Evolutionary conservation across 2,888 invertebrate species (phyloP), one percentile per base, ranked within the genome.

Genomic region (Scaptomyza tumidula): DNA sequence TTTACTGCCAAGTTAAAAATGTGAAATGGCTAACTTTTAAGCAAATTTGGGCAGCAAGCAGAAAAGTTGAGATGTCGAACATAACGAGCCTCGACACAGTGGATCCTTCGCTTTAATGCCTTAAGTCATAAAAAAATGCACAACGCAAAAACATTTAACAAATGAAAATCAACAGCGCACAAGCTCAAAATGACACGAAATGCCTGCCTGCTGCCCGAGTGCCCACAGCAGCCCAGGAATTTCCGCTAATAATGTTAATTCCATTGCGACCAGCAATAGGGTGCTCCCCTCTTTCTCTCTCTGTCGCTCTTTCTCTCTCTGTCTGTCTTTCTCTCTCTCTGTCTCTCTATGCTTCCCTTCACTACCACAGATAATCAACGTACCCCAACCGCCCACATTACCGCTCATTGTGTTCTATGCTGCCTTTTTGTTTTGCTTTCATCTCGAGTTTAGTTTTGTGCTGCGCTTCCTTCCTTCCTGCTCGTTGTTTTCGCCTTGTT

Each of bases 191-290:
- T 66, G 67, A 75, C 80, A 85, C 48, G 57, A 60, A 53, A 31
- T 44, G 46, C 33, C 64, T 29, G n/a, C 33, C 44, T 16, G 9
- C 39, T n/a, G 11, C 6, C 16, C 16, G 11, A 37, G 13, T 37
- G 41, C 53, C 39, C 13, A 48, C 52, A 16, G 56, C 56, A 67
- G 35, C 41, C 48, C 45, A 60, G 67, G 80, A 83, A 78, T 78
- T 88, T 78, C 71, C 86, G 80, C 86, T 89, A 87, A 87, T 89
- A 89, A 89, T 89, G 85, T 85, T 87, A 89, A 89, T 87, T 88
- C 80, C 86, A 88, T 86, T 86, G 83, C 88, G 71, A 86, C 65
- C 69, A 58, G 49, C 50, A 49, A 46, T 44, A 44, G 35, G 6
- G 43, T n/a, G 14, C 6, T 6, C 29, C 37, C 10, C 16, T 2